Conservation (phyloP, 1,140 invertebrate species). For the Macrotrachela quadricornifera region DNA sequence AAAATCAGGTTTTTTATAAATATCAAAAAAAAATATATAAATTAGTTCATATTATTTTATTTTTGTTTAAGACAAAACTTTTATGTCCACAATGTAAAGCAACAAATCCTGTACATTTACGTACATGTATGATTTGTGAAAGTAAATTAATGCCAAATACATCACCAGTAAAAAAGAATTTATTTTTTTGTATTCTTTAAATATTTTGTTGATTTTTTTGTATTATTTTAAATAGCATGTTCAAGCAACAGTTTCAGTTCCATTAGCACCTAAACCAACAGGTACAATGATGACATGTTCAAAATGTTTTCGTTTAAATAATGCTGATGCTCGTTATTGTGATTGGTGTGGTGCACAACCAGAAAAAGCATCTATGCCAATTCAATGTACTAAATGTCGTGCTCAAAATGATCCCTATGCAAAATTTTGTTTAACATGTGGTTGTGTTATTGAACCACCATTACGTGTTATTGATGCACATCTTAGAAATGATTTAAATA, state of each 20-base stretch:
- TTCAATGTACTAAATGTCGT: slow-evolving; percentile 16
- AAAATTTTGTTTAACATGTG: slow-evolving; percentile 18
- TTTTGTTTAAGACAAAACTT: slow-evolving; percentile 12
- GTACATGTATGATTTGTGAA: slow-evolving; percentile 18
- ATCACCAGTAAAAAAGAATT: neutral
- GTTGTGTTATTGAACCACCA: slow-evolving; percentile 15
- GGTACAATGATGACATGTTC: slow-evolving; percentile 15
- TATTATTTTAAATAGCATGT: neutral
- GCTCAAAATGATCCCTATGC: slow-evolving; percentile 18
- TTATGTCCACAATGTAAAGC: slow-evolving; percentile 19
- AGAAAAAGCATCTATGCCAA: neutral
- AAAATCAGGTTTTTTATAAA: neutral
- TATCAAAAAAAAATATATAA: neutral
- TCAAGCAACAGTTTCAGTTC: neutral
- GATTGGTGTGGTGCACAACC: slow-evolving; percentile 20
- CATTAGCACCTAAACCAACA: slow-evolving; percentile 1
- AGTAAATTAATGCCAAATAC: slow-evolving; percentile 11
- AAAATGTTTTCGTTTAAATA: slow-evolving; percentile 21
- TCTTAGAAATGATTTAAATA: neutral
- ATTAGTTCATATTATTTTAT: neutral
- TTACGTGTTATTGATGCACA: slow-evolving; percentile 1
- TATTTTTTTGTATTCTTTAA: neutral
- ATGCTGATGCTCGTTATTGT: slow-evolving; percentile 21
- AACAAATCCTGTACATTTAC: slow-evolving; percentile 18
- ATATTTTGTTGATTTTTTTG: neutral